phyloP scores from a whole-genome alignment of 1,140 invertebrate species.

The Trachymyrmex septentrionalis region DNA sequence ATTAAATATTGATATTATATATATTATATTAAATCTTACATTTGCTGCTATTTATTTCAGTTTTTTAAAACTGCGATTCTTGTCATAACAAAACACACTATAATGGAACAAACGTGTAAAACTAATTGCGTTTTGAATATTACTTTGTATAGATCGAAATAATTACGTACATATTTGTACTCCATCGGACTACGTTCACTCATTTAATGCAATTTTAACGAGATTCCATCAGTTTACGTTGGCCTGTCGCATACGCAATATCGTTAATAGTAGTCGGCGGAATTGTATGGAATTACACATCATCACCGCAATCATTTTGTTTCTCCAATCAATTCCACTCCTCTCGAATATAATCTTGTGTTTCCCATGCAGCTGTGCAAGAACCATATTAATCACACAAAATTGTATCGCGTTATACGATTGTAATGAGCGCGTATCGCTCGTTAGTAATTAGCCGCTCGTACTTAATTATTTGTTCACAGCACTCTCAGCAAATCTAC shows the following conservation, averaged over 20 bases:
- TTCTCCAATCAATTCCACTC: slow-evolving; percentile 39
- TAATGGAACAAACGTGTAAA: slow-evolving; percentile 34
- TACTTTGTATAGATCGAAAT: slow-evolving; percentile 28
- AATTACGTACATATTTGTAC: slow-evolving; percentile 47
- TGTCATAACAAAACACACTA: slow-evolving; percentile 5
- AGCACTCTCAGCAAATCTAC: neutral
- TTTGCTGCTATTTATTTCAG: neutral
- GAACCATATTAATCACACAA: slow-evolving; percentile 38
- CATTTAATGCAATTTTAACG: slow-evolving; percentile 42
- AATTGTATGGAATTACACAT: slow-evolving; percentile 49
- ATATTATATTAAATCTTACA: neutral
- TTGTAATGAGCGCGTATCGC: slow-evolving; percentile 30
- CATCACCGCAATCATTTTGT: slow-evolving; percentile 45
- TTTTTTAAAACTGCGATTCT: neutral
- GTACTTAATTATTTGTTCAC: slow-evolving; percentile 32
- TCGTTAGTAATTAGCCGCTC: slow-evolving; percentile 37
- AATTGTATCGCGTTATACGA: slow-evolving; percentile 20
- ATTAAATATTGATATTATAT: neutral
- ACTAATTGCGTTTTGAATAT: slow-evolving; percentile 51
- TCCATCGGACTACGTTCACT: neutral
- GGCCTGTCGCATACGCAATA: slow-evolving; percentile 36
- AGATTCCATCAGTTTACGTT: slow-evolving; percentile 36
- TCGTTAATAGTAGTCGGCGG: slow-evolving; percentile 29
- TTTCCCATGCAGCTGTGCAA: slow-evolving; percentile 12
- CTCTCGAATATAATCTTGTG: slow-evolving; percentile 13